A percentile compares a stretch with the other conserved stretches of the same genome.
Evolutionary conservation across 2,113 vertebrate species (phyloP).

Genomic region (Silurus meridionalis): DNA sequence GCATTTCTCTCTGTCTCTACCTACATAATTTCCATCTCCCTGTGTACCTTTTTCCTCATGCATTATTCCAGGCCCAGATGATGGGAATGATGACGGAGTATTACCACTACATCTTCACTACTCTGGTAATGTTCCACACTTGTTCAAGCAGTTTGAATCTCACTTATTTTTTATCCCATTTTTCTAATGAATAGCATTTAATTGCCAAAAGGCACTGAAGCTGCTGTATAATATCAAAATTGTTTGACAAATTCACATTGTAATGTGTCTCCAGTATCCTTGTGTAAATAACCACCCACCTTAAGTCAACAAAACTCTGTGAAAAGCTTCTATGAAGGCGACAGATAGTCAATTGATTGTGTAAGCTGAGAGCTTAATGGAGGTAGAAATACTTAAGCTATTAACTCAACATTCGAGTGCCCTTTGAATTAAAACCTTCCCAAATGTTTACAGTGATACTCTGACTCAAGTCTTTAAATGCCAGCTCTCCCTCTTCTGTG

Average conservation of each 20-base stretch:
- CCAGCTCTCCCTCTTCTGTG: conserved; percentile 12
- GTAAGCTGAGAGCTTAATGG: conserved; percentile 36
- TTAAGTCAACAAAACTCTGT: conserved; percentile 60
- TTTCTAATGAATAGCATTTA: conserved; percentile 62
- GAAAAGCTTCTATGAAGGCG: conserved; percentile 51
- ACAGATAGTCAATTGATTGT: conserved; percentile 46
- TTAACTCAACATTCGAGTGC: conserved; percentile 30
- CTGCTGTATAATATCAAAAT: conserved; percentile 66
- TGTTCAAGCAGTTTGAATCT: conserved; percentile 67
- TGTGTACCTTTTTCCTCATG: background rate
- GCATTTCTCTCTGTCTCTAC: conserved; percentile 14
- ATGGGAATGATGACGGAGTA: conserved; percentile 99
- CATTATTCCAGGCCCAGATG: conserved; percentile 87
- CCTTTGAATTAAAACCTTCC: conserved; percentile 31
- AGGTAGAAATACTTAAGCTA: conserved; percentile 13
- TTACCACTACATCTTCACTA: conserved; percentile 99
- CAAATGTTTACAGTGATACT: conserved; percentile 30
- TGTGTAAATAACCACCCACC: conserved; percentile 60
- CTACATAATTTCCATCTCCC: conserved; percentile 9
- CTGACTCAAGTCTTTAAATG: conserved; percentile 25
- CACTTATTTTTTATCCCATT: conserved; percentile 63
- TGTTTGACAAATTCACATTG: conserved; percentile 65
- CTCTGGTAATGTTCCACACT: conserved; percentile 87
- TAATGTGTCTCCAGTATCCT: conserved; percentile 63
- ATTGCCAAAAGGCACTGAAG: background rate